Evolutionary conservation across 2,888 invertebrate genomes (phyloP), one percentile per base, ranked within the genome.

Genomic region (Sympetrum striolatum): DNA sequence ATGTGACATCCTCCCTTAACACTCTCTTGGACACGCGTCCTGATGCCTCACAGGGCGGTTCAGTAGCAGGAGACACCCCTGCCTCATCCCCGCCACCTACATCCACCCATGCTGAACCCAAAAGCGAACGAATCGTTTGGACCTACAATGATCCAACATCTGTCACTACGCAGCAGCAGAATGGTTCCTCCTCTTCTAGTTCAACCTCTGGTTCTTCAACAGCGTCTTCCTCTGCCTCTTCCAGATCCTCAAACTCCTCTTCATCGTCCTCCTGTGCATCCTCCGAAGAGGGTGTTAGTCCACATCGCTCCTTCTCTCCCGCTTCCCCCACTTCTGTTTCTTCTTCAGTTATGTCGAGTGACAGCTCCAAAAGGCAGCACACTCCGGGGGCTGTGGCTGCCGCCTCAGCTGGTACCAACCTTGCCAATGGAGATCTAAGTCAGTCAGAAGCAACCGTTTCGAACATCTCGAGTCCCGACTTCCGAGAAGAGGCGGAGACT

Each of bases 1-100:
- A 98, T 94, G 96, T 98, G 93, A 98, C 98, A 93, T 98, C 98
- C 93, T 98, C 98, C 92, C 95, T 98, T 91, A 98, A 98, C 94
- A 98, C 98, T 91, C 95, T 98, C 91, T 95, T 98, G 92, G 98
- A 98, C 94, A 98, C 97, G 90, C 95, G 96, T 92, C 95, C 95
- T 91, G 96, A 95, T 92, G 95, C 93, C 93, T 92, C 95, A 93
- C 91, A 91, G 91, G 64, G 91, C 91, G 58, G 35, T 18, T 35
- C 35, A 12, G 86, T 22, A 0, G n/a, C 31, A 37, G 37, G 22
- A 2, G 37, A 58, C 58, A 44, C 39, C 8, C 80, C 80, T 22
- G 73, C 73, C 31, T 86, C 86, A 0, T 60, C 86, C 2, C 86
- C 86, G n/a, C 86, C 86, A 15, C 53, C 53, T 53, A 58, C 35